These are phyloP conservation scores for Lutraria rhynchaena DNA, from an alignment of 1,140 invertebrate genomes.

Conservation along the genomic window DNA sequence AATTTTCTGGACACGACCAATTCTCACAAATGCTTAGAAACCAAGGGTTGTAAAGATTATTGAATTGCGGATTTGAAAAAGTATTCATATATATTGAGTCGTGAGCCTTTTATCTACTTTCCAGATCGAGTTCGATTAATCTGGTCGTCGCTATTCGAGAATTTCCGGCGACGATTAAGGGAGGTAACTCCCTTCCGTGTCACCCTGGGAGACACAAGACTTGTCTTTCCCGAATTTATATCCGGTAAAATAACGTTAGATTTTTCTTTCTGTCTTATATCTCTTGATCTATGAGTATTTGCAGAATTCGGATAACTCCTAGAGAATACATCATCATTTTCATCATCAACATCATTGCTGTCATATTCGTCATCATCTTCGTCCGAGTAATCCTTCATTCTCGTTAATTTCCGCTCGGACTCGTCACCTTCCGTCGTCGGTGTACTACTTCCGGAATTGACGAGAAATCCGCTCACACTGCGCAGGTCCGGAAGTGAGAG, in stretches of 20 bases:
- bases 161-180: constrained; percentile 29
- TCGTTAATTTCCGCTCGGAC: background rate
- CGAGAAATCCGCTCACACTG: constrained; percentile 45
- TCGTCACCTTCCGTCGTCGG: constrained; percentile 20
- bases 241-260: constrained; percentile 31
- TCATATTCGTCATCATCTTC: constrained; percentile 16
- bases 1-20: no score
- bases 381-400: background rate
- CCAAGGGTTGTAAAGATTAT: no score
- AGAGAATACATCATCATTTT: constrained; percentile 28
- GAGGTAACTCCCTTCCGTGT: constrained; percentile 13
- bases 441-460: constrained; percentile 42
- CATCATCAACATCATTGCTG: constrained; percentile 9
- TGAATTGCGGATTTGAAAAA: no score
- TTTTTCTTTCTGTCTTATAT: constrained; percentile 2
- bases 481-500: constrained; percentile 57
- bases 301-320: background rate
- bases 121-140: background rate
- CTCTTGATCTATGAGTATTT: background rate
- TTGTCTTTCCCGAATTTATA: constrained; percentile 21
- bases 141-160: constrained; percentile 51
- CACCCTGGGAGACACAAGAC: constrained; percentile 1
- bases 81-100: no score
- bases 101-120: background rate
- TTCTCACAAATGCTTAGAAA: no score